phyloP scores from a whole-genome alignment of 2,113 vertebrate species.

The Sakesphorus luctuosus region DNA sequence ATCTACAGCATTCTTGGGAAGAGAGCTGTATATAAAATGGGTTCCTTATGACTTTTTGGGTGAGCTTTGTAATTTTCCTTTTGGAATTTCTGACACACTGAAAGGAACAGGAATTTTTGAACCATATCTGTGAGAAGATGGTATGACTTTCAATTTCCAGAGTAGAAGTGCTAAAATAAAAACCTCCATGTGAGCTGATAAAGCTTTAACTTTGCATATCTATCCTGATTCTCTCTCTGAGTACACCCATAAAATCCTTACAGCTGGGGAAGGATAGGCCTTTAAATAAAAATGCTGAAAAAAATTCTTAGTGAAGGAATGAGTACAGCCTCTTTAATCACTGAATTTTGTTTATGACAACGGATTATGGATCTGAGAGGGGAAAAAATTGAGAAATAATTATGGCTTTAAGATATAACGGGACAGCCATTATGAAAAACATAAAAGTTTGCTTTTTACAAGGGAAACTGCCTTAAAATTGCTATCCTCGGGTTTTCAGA shows the following conservation, averaged over 20 bases:
- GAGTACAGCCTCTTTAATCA: neutral
- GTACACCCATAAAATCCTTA: conserved; percentile 17
- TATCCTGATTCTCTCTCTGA: neutral
- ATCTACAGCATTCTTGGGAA: conserved; percentile 29
- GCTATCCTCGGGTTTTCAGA: neutral
- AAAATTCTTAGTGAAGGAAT: neutral
- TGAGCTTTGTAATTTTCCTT: conserved; percentile 13
- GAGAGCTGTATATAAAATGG: conserved; percentile 10
- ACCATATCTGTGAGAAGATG: neutral
- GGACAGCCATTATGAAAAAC: neutral
- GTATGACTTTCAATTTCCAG: neutral
- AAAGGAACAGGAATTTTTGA: neutral
- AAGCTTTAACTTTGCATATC: conserved; percentile 11
- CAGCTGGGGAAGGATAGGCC: neutral
- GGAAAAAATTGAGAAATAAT: neutral
- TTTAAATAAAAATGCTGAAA: conserved; percentile 51
- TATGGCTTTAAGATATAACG: neutral
- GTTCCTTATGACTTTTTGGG: conserved; percentile 40
- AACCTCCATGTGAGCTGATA: conserved; percentile 1
- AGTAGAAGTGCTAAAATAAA: neutral
- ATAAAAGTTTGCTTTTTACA: neutral
- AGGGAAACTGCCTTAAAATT: neutral
- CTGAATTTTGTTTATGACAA: neutral
- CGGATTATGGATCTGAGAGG: neutral
- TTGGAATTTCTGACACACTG: conserved; percentile 24